Base-by-base conservation (phyloP, 2,113 vertebrate genomes). In the Percopsis transmontana region DNA sequence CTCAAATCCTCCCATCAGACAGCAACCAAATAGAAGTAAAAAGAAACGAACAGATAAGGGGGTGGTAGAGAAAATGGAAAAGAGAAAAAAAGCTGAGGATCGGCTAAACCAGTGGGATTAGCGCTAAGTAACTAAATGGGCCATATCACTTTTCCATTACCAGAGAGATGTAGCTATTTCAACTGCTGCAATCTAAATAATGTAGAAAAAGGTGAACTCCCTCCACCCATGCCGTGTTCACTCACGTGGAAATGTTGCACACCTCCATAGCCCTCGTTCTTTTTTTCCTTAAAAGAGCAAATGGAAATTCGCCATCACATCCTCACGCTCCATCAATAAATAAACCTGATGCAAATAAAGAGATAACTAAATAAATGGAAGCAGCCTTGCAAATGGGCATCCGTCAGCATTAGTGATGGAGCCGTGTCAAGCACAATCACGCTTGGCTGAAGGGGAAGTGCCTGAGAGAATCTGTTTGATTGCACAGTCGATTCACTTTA, bases 351-450 rank as follows among this genome's bases (percentile, higher is more conserved):
- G 51, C 81, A 89, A 92, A 92, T 91, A 92, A 91, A 93, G 85
- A 89, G 81, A 90, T 91, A 90, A 91, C 92, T 93, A 91, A 91
- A 91, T 92, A 90, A 92, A 88, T 81, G 69, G 54, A 77, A 80
- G 75, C 76, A 72, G 85, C 70, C 74, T 39, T 14, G 76, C 78
- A 87, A 92, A 92, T 77, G 87, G 90, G 80, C 86, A 89, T 90
- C 85, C 75, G 84, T 90, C 87, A 91, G 87, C 88, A 86, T 89
- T 84, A 87, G 87, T 82, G 88, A 90, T 87, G 79, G 89, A 89
- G 83, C 64, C 73, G 86, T 80, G 88, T 91, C 85, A 85, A 75
- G 80, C 68, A 58, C 68, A 64, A 87, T 87, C 82, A 85, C 57
- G 87, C 87, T 74, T 78, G 66, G 82, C 72, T 87, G 75, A 77